These are phyloP conservation scores for Prostheceraeus crozeri DNA, from an alignment of 2,888 invertebrate species.

Conservation along the genomic window DNA sequence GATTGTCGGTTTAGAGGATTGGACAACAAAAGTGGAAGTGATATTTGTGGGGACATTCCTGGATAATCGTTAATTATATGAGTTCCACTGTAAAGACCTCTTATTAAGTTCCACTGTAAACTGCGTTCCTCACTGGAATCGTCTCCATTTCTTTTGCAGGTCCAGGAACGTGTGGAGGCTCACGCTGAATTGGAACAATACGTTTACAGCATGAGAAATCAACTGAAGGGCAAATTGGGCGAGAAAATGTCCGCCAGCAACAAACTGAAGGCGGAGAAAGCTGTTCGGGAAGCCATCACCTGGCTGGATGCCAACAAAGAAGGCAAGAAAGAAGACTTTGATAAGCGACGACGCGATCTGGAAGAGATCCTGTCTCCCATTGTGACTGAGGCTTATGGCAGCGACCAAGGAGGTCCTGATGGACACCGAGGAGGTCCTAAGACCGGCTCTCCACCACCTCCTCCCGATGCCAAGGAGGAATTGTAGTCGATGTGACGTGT, in stretches of 20 bases:
- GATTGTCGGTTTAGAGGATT: no score
- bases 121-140: no score
- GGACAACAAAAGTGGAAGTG: no score
- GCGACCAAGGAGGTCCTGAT: background rate
- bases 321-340: conserved; percentile 80
- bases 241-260: conserved; percentile 79
- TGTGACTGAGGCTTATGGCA: conserved; percentile 59
- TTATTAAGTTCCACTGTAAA: no score
- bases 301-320: conserved; percentile 94
- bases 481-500: no score
- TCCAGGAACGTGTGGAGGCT: conserved; percentile 74
- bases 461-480: no score
- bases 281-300: conserved; percentile 72
- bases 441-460: conserved; percentile 27
- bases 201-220: conserved; percentile 93
- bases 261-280: conserved; percentile 82
- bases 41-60: no score
- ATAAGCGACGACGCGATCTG: conserved; percentile 83
- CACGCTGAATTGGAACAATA: conserved; percentile 88
- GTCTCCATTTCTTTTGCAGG: conserved; percentile 29
- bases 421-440: conserved; percentile 30
- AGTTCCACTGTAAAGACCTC: no score
- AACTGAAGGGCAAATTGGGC: conserved; percentile 86
- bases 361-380: conserved; percentile 93
- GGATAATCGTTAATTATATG: no score